Evolutionary conservation across 2,888 invertebrate genomes (phyloP).

Genomic region (Gastracanthus pulcherrimus): DNA sequence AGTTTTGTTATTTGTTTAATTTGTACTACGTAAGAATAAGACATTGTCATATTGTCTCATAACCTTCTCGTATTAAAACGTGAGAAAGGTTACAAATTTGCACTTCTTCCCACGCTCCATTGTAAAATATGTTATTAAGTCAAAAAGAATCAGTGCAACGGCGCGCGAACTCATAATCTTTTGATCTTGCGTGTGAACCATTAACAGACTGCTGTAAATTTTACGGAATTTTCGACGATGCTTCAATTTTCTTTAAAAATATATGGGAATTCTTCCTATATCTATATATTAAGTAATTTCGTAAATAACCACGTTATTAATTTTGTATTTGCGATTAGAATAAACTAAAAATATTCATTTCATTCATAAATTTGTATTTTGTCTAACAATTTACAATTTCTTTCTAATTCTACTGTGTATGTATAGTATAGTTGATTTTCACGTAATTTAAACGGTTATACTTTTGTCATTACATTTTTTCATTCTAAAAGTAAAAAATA

Average conservation of each 20-base stretch:
- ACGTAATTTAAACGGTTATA: too few species aligned
- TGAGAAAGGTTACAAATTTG: constrained; percentile 4
- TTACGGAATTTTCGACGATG: neutral
- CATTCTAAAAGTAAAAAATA: too few species aligned
- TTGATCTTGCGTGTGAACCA: neutral
- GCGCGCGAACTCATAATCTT: neutral
- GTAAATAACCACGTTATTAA: too few species aligned
- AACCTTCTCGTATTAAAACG: neutral
- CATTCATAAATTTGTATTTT: too few species aligned
- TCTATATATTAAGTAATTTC: too few species aligned
- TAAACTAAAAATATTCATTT: too few species aligned
- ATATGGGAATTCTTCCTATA: too few species aligned
- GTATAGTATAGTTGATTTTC: too few species aligned
- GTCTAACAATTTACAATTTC: too few species aligned
- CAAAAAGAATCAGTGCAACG: neutral
- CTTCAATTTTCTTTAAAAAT: neutral
- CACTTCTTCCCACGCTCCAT: constrained; percentile 4
- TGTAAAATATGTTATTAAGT: neutral
- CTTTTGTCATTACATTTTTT: too few species aligned
- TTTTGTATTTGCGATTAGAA: too few species aligned
- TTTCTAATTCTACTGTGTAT: too few species aligned
- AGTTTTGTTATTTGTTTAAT: neutral
- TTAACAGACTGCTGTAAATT: neutral
- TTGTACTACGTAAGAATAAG: neutral
- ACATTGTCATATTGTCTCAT: neutral